phyloP scores from a whole-genome alignment of 92 coral and sea anemone species.

The Bergia sp. region DNA sequence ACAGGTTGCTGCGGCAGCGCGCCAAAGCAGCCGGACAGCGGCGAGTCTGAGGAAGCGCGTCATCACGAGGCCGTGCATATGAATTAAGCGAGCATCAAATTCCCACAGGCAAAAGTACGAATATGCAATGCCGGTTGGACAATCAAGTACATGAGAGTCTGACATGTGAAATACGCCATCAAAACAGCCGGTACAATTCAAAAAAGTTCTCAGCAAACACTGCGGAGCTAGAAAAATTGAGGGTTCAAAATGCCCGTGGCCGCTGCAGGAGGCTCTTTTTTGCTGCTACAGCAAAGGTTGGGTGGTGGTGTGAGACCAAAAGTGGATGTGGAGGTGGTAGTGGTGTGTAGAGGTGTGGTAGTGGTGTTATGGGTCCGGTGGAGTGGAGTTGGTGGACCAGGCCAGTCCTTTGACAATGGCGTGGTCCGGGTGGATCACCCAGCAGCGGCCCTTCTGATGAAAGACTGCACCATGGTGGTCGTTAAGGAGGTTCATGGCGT shows the following conservation, averaged over 20 bases:
- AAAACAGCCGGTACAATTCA: not conserved
- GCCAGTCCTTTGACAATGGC: not conserved
- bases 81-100: no score
- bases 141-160: not conserved
- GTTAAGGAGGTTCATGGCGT: constrained; percentile 8
- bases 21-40: constrained; percentile 9
- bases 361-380: constrained; percentile 3
- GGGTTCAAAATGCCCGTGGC: constrained; percentile 11
- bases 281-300: not conserved
- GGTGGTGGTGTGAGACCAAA: constrained; percentile 9
- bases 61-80: no score
- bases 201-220: not conserved
- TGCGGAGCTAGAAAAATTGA: not conserved
- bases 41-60: not conserved
- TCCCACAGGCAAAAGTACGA: no score
- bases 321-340: constrained; percentile 3
- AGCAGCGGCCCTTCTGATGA: constrained; percentile 11
- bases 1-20: constrained; percentile 18
- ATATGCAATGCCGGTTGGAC: no score
- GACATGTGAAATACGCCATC: not conserved
- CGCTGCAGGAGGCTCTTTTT: not conserved
- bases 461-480: constrained; percentile 10
- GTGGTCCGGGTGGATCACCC: constrained; percentile 12
- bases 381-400: constrained; percentile 11
- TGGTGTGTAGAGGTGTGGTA: not conserved